Evolutionary conservation across 2,113 vertebrate species (phyloP).

Genomic region (Turnix velox): DNA sequence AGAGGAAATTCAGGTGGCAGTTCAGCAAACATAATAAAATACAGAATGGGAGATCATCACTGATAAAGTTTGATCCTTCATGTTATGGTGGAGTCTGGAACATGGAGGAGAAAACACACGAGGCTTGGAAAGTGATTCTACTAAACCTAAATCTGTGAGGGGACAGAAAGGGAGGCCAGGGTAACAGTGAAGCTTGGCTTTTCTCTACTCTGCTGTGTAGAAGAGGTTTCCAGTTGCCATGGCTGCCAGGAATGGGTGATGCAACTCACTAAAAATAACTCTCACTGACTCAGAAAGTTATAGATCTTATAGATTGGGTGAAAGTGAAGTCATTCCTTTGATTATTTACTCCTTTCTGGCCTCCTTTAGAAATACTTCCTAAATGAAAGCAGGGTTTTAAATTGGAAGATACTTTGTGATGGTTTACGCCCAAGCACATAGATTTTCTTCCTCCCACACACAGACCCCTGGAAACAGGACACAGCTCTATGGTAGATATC

Average conservation of each 20-base stretch:
- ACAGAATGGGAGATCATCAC: background rate
- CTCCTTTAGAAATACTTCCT: background rate
- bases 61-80: background rate
- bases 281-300: background rate
- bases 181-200: background rate
- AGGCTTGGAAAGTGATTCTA: background rate
- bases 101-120: background rate
- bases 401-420: background rate
- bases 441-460: background rate
- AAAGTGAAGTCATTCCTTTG: background rate
- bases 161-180: background rate
- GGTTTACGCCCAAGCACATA: background rate
- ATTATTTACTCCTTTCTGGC: background rate
- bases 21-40: background rate
- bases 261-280: background rate
- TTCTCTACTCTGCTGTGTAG: background rate
- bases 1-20: background rate
- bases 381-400: background rate
- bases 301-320: fast-evolving
- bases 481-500: background rate
- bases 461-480: background rate
- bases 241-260: background rate
- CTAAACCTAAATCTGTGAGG: background rate
- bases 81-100: background rate
- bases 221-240: background rate